Conservation (phyloP, 2,797 vertebrate species). For the Lepus oiostolus region DNA sequence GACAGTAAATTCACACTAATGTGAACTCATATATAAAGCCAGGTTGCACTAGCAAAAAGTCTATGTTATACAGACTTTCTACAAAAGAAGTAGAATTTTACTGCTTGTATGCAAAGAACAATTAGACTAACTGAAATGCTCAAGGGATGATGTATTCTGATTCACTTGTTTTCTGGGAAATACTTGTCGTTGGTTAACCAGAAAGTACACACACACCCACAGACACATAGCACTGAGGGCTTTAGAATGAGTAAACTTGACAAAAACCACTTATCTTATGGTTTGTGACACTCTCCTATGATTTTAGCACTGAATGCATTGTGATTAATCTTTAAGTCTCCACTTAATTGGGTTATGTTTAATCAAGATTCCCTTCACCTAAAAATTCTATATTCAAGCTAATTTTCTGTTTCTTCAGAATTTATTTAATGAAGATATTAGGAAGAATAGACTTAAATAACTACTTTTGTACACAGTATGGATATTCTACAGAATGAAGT, state of each 20-base stretch:
- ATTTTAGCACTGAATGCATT: slow-evolving; percentile 24
- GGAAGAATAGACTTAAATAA: neutral
- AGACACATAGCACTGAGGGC: neutral
- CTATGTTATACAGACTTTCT: neutral
- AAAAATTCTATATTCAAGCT: neutral
- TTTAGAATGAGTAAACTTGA: slow-evolving; percentile 10
- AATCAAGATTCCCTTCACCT: neutral
- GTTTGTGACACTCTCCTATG: neutral
- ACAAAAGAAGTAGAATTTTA: slow-evolving; percentile 46
- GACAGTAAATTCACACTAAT: slow-evolving; percentile 36
- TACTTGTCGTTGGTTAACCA: slow-evolving; percentile 17
- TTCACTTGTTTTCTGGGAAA: slow-evolving; percentile 65
- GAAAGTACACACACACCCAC: neutral
- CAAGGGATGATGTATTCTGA: slow-evolving; percentile 60
- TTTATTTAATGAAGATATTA: neutral
- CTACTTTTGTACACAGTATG: neutral
- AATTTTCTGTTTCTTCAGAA: slow-evolving; percentile 41
- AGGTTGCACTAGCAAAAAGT: slow-evolving; percentile 49
- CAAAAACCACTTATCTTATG: slow-evolving; percentile 7
- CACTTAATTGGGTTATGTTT: slow-evolving; percentile 28
- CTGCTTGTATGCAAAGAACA: slow-evolving; percentile 41
- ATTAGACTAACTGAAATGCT: slow-evolving; percentile 49
- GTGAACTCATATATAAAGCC: slow-evolving; percentile 48
- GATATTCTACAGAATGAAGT: slow-evolving; percentile 12
- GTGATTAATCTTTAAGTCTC: slow-evolving; percentile 34